Evolutionary conservation across 2,797 vertebrate genomes (phyloP).

Genomic region (Melopsittacus undulatus): DNA sequence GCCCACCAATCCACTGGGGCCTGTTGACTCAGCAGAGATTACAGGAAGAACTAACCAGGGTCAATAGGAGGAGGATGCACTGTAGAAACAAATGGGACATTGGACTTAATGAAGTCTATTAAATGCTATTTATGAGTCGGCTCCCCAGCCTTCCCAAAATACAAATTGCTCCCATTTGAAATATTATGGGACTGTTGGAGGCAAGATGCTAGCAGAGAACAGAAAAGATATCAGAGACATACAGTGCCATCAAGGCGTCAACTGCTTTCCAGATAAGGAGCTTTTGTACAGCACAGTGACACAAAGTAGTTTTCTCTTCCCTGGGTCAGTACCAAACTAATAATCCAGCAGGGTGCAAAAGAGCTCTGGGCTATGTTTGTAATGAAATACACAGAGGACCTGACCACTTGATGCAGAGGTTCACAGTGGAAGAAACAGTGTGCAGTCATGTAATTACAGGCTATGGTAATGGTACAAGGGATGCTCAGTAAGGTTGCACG

Average conservation of each 20-base stretch:
- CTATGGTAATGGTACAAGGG: background rate
- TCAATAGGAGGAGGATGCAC: background rate
- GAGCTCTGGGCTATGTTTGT: background rate
- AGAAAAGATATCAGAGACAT: conserved; percentile 41
- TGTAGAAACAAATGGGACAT: conserved; percentile 9
- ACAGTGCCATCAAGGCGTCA: conserved; percentile 8
- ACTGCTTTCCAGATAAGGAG: background rate
- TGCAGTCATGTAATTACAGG: conserved; percentile 15
- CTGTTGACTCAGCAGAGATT: background rate
- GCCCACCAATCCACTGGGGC: background rate
- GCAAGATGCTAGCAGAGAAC: background rate
- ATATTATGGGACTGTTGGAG: conserved; percentile 19
- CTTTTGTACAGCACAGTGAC: background rate
- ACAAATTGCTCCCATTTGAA: background rate
- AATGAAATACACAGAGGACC: background rate
- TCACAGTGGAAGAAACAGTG: conserved; percentile 6
- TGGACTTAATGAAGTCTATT: background rate
- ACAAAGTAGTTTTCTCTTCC: conserved; percentile 4
- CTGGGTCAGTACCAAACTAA: conserved; percentile 20
- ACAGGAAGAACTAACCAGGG: background rate
- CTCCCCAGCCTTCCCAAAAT: conserved; percentile 34
- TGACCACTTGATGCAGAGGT: background rate
- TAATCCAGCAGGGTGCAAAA: background rate
- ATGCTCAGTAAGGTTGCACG: background rate
- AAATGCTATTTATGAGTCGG: background rate